Evolutionary conservation across 2,888 invertebrate genomes (phyloP).

Genomic region (Sminthurinus aureus): DNA sequence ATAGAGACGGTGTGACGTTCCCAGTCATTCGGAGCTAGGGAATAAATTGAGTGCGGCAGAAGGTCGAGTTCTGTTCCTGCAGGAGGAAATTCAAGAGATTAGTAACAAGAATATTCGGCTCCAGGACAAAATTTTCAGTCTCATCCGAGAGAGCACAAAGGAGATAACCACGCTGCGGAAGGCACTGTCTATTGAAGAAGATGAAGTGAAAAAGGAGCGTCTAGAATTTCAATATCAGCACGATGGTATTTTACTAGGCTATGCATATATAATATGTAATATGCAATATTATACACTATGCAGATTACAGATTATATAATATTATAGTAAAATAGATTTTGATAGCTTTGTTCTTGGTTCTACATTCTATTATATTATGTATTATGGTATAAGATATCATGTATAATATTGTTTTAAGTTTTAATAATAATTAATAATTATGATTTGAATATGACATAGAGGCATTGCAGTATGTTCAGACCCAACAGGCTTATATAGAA

Average conservation of each 20-base stretch:
- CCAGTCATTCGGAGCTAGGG: slow-evolving; percentile 17
- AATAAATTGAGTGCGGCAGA: slow-evolving; percentile 40
- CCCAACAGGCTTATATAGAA: slow-evolving; percentile 40
- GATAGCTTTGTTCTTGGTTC: no score
- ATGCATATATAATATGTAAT: not conserved
- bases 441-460: not conserved
- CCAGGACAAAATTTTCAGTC: slow-evolving; percentile 27
- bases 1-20: slow-evolving; percentile 28
- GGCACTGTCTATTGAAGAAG: slow-evolving; percentile 11
- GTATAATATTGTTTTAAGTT: no score
- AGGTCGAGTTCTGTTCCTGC: slow-evolving; percentile 27
- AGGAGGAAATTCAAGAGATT: slow-evolving; percentile 35
- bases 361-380: no score
- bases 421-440: no score
- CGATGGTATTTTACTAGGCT: slow-evolving; percentile 16
- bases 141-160: slow-evolving; percentile 29
- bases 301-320: no score
- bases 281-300: no score
- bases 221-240: slow-evolving; percentile 31
- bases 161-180: slow-evolving; percentile 29
- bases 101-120: slow-evolving; percentile 32
- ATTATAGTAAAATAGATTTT: no score
- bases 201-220: slow-evolving; percentile 18
- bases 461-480: slow-evolving; percentile 29
- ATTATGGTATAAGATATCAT: no score